Conservation (phyloP, 2,113 vertebrate species). For the Osmerus eperlanus region DNA sequence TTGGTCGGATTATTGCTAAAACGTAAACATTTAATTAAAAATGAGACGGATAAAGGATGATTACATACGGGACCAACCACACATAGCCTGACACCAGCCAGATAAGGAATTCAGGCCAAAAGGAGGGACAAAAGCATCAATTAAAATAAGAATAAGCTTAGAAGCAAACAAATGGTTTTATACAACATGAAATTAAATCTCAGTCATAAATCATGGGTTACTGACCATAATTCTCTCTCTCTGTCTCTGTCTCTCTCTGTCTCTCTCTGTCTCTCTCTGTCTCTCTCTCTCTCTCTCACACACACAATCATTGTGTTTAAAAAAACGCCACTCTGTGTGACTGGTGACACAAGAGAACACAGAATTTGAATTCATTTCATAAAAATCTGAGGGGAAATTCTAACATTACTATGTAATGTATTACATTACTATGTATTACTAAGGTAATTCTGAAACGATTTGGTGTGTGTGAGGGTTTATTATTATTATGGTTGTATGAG, state of each 20-base stretch:
- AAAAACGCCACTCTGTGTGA: background rate
- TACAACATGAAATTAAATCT: background rate
- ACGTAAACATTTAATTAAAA: background rate
- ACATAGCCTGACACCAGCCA: background rate
- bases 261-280: background rate
- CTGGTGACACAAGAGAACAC: background rate
- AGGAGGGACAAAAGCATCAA: background rate
- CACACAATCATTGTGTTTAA: slow-evolving; percentile 5
- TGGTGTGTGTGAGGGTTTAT: slow-evolving; percentile 15
- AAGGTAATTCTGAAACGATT: background rate
- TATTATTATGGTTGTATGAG: slow-evolving; percentile 12
- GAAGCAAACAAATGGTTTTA: background rate
- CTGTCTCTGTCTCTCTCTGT: background rate
- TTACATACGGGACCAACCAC: background rate
- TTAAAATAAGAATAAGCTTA: background rate
- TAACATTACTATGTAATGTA: too few species aligned
- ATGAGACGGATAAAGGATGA: background rate
- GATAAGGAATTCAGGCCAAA: background rate
- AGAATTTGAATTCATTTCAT: background rate
- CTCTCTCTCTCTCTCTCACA: background rate
- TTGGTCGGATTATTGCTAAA: background rate
- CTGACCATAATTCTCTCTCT: background rate
- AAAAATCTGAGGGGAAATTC: background rate
- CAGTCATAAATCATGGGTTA: background rate
- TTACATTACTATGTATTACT: too few species aligned